phyloP scores from a whole-genome alignment of 2,113 vertebrate species.

The Lichenostomus cassidix region DNA sequence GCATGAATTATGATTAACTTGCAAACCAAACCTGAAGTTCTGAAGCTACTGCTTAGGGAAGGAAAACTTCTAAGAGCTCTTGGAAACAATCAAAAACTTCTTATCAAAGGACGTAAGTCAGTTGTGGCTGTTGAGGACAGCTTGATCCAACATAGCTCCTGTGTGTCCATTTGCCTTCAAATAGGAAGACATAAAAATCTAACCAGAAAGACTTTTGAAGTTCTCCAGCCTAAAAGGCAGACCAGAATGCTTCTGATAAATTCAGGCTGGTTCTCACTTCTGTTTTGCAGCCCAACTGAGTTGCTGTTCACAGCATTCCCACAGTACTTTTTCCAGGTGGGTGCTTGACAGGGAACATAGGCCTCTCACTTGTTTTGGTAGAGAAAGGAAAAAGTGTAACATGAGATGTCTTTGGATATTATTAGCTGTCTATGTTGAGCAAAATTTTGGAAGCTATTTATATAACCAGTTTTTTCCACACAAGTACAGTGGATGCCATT shows the following conservation, averaged over 20 bases:
- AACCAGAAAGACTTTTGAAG: background rate
- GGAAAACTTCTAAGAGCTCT: background rate
- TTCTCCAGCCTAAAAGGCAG: background rate
- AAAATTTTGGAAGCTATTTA: conserved; percentile 23
- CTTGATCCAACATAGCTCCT: background rate
- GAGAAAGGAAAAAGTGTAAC: background rate
- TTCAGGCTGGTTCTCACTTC: background rate
- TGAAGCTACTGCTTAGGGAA: background rate
- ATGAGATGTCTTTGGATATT: background rate
- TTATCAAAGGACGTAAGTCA: background rate
- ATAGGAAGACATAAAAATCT: background rate
- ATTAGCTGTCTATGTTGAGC: background rate
- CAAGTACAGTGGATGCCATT: background rate
- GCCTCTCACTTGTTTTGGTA: background rate
- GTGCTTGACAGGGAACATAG: background rate
- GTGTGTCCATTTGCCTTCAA: background rate
- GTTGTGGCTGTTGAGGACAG: background rate
- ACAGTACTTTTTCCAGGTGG: background rate
- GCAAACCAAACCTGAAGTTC: background rate
- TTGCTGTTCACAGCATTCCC: background rate
- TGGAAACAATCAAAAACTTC: background rate
- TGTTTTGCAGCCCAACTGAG: background rate
- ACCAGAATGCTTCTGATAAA: background rate
- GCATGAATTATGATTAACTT: background rate
- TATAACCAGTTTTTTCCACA: background rate